Evolutionary conservation across 92 coral and sea anemone species (phyloP), one percentile per base, ranked within the genome.

Genomic region (Parazoanthus swiftii): DNA sequence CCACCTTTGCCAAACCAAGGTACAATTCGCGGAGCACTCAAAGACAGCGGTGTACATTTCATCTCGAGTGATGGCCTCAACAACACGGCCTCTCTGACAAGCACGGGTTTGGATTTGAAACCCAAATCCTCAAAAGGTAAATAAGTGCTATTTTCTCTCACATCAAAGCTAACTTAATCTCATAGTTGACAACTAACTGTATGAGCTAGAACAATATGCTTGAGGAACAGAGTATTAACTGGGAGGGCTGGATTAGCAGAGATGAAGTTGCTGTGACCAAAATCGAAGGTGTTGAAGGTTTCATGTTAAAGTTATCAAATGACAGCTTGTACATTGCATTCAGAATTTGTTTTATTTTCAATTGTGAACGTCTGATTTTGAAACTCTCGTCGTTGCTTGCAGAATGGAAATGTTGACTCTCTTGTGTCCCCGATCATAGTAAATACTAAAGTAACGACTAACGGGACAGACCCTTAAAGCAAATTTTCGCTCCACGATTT

Each of bases 1-100:
- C 99, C 99, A 14, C 99, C 99, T 29, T 85, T 97, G 46, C 97
- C 99, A 36, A 97, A 94, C 80, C 98, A 95, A 86, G 89, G 84
- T 21, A 90, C 91, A 23, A 91, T 90, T 51, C 91, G 88, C 71
- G 89, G 91, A 23, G 86, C 92, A 79, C 72, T 95, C 54, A 95
- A 88, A 76, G 98, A 94, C 48, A 90, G 82, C 72, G 81, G 92
- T 14, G 59, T 84, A 4, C 67, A 71, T 68, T 71, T 84, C 76
- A 82, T 37, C 39, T 72, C 87, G 14, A 73, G n/a, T 44, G 87
- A 84, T 84, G 77, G 44, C 4, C 33, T 84, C 23, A 70, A 51
- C 79, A 84, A 48, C 23, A 16, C 85, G 16, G 63, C 44, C 36
- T 46, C 87, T 29, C 43, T 84, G 68, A 71, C 77, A 35, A 84